Evolutionary conservation across 1,140 invertebrate species (phyloP), one percentile per base, ranked within the genome.

Genomic region (Lepidotrigona ventralis): DNA sequence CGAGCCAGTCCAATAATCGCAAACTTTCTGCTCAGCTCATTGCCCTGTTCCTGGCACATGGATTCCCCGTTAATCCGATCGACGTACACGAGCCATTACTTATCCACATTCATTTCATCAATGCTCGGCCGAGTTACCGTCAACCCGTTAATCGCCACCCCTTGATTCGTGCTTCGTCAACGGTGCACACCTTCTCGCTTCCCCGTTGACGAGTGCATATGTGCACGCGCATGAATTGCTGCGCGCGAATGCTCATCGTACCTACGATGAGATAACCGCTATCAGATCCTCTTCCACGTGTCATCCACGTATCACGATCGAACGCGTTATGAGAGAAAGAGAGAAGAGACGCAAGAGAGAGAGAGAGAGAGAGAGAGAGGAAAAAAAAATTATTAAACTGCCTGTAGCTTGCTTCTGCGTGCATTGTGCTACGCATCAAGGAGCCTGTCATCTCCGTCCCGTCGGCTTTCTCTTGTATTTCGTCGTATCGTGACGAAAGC

Each of bases 91-190:
- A 77, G 1, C 26, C 26, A 21, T 66, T 78, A 56, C 46, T 29
- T 75, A 64, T 29, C 17, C 51, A n/a, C 56, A 51, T 77, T 77
- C 60, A 46, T 85, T 74, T 33, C 46, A 46, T 86, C 63, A 39
- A 78, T 64, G 54, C 69, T 68, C 72, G 64, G 8, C 39, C 54
- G 64, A 66, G 26, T 17, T 69, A 68, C 39, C 33, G 56, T 21
- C 72, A 15, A 69, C 26, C 23, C 23, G 39, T 19, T 64, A 15
- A n/a, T 63, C n/a, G 19, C n/a, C 29, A 19, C 56, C 39, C 77
- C 53, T 72, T 76, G 81, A 86, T 81, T 73, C 77, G 73, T 71
- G 33, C 82, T 15, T 58, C 63, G 33, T 21, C 58, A 14, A 26
- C 72, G 2, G 66, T 51, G 58, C 46, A 70, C 15, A 51, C 29